Percentiles rank a stretch among this genome's conserved stretches.
phyloP scores from a whole-genome alignment of 1,140 invertebrate species.

The Orchestia grillus region DNA sequence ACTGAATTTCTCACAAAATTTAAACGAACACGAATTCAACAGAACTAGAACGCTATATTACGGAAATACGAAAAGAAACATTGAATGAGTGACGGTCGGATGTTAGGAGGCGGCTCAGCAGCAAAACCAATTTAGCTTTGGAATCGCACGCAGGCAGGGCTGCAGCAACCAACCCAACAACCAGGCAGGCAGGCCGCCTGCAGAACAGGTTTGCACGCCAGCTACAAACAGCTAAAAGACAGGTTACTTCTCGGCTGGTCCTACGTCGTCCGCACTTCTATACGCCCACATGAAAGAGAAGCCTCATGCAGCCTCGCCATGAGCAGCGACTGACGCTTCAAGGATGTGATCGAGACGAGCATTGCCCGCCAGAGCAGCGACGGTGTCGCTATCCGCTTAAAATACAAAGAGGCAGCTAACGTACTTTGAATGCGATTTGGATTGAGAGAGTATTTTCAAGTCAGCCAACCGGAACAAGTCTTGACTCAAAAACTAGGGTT shows the following conservation, averaged over 20 bases:
- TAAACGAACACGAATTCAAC: no score
- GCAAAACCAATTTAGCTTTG: neutral
- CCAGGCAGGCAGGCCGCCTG: neutral
- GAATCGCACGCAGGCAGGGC: neutral
- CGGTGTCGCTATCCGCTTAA: no score
- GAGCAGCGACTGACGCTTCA: neutral
- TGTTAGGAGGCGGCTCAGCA: neutral
- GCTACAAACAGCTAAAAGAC: neutral
- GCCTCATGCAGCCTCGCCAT: neutral
- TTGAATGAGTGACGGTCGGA: neutral
- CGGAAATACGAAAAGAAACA: no score
- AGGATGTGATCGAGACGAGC: neutral
- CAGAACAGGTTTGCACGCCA: constrained; percentile 1
- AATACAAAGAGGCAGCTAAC: no score
- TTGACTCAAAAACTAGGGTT: no score
- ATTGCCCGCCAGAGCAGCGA: no score
- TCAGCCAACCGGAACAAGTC: no score
- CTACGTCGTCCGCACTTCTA: neutral
- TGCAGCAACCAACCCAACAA: neutral
- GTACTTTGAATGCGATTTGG: no score
- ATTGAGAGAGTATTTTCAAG: no score
- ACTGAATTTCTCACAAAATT: no score
- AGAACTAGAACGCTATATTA: no score
- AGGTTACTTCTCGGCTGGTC: neutral
- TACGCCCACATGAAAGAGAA: constrained; percentile 18